Conservation (phyloP, 2,888 invertebrate species). For the Drosophila recens region DNA sequence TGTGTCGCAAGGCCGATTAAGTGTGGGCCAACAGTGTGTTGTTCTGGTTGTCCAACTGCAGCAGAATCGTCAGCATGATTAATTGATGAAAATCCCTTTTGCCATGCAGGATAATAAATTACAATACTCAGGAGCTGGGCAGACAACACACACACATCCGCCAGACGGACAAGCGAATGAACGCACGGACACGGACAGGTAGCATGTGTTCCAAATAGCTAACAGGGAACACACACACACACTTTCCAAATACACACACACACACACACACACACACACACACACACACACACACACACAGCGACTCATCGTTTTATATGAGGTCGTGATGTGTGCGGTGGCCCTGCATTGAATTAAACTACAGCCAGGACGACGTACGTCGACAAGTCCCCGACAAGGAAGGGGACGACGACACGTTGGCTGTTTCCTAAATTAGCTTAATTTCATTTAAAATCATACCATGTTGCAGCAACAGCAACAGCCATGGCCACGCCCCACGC, state of each 20-base stretch:
- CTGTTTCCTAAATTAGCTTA: slow-evolving; percentile 77
- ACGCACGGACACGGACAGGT: slow-evolving; percentile 52
- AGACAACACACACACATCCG: slow-evolving; percentile 10
- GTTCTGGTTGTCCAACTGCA: slow-evolving; percentile 70
- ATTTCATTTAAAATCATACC: slow-evolving; percentile 77
- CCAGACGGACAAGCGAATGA: slow-evolving; percentile 6
- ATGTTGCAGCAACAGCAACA: slow-evolving; percentile 36
- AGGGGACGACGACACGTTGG: slow-evolving; percentile 53
- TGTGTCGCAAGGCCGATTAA: slow-evolving; percentile 42
- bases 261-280: slow-evolving; percentile 15
- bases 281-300: slow-evolving; percentile 12
- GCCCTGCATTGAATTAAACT: slow-evolving; percentile 68
- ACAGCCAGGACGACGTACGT: slow-evolving; percentile 42
- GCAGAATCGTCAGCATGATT: slow-evolving; percentile 76
- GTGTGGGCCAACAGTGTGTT: slow-evolving; percentile 46
- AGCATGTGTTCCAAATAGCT: slow-evolving; percentile 73
- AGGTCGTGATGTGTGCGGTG: slow-evolving; percentile 42
- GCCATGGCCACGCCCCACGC: slow-evolving; percentile 11
- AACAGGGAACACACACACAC: slow-evolving; percentile 34
- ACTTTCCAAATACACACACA: slow-evolving; percentile 1
- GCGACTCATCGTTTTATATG: slow-evolving; percentile 31
- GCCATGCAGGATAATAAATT: slow-evolving; percentile 81
- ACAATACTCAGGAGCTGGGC: slow-evolving; percentile 59
- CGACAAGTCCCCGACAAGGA: slow-evolving; percentile 32
- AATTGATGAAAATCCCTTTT: slow-evolving; percentile 81